A percentile compares a stretch with the other conserved stretches of the same genome.
These are phyloP conservation scores for Drosophila suboccidentalis DNA, from an alignment of 2,888 invertebrate genomes.

Conservation along the genomic window DNA sequence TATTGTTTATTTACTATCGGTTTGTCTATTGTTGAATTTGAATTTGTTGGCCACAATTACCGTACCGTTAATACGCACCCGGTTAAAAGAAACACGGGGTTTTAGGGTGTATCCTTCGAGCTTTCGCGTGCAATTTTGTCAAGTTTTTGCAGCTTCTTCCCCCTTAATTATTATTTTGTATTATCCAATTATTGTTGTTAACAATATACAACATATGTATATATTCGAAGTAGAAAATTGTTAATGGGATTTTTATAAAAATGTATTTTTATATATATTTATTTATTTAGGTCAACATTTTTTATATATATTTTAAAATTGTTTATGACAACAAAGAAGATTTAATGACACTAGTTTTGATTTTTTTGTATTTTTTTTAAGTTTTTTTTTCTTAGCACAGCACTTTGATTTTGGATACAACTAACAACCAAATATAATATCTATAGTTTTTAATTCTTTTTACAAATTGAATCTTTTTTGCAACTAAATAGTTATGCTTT, in stretches of 20 bases:
- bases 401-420: slow-evolving; percentile 61
- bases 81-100: slow-evolving; percentile 52
- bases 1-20: not conserved
- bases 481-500: slow-evolving; percentile 36
- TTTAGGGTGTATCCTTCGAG: slow-evolving; percentile 43
- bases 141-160: slow-evolving; percentile 46
- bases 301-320: slow-evolving; percentile 33
- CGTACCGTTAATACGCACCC: slow-evolving; percentile 31
- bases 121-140: slow-evolving; percentile 70
- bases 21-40: slow-evolving; percentile 9
- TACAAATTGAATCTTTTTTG: slow-evolving; percentile 36
- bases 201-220: slow-evolving; percentile 32
- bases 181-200: slow-evolving; percentile 17
- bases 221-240: slow-evolving; percentile 64
- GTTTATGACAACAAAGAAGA: slow-evolving; percentile 50
- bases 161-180: slow-evolving; percentile 32
- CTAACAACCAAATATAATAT: slow-evolving; percentile 82
- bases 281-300: slow-evolving; percentile 63
- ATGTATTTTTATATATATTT: slow-evolving; percentile 36
- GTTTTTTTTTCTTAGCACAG: slow-evolving; percentile 52
- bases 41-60: slow-evolving; percentile 33
- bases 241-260: slow-evolving; percentile 32
- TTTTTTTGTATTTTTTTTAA: slow-evolving; percentile 29
- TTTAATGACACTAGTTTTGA: slow-evolving; percentile 43
- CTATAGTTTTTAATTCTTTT: slow-evolving; percentile 56